Evolutionary conservation across 2,888 invertebrate genomes (phyloP).

Genomic region (Dione juno): DNA sequence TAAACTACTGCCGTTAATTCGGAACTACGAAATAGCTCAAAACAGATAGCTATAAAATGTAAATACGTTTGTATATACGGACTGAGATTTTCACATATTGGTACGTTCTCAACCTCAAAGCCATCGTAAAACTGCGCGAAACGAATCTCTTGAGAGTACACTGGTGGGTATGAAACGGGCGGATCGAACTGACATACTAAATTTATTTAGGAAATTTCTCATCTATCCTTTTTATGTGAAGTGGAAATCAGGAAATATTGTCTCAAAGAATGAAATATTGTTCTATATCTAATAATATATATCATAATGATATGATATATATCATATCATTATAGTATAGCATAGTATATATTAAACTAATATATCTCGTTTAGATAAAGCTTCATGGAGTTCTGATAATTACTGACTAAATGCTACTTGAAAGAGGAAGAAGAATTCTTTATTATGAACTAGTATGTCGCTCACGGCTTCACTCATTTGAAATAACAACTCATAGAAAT

Average conservation of each 20-base stretch:
- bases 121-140: constrained; percentile 53
- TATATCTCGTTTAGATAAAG: background rate
- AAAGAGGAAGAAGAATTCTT: background rate
- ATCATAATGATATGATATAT: too few species aligned
- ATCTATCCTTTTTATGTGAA: constrained; percentile 23
- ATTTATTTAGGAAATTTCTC: constrained; percentile 29
- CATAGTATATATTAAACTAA: background rate
- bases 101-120: constrained; percentile 46
- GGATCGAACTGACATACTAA: constrained; percentile 27
- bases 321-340: too few species aligned
- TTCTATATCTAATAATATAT: too few species aligned
- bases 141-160: constrained; percentile 47
- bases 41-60: constrained; percentile 45
- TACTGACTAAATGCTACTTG: background rate
- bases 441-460: background rate
- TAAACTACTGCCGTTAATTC: constrained; percentile 38
- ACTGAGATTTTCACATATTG: constrained; percentile 45
- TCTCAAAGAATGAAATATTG: background rate
- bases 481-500: too few species aligned
- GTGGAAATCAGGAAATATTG: constrained; percentile 10
- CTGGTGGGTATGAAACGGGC: constrained; percentile 36
- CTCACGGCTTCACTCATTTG: too few species aligned
- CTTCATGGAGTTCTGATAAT: background rate
- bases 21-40: constrained; percentile 30
- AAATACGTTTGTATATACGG: constrained; percentile 24